Conservation (phyloP, 1,140 invertebrate genomes). For the Musca domestica region DNA sequence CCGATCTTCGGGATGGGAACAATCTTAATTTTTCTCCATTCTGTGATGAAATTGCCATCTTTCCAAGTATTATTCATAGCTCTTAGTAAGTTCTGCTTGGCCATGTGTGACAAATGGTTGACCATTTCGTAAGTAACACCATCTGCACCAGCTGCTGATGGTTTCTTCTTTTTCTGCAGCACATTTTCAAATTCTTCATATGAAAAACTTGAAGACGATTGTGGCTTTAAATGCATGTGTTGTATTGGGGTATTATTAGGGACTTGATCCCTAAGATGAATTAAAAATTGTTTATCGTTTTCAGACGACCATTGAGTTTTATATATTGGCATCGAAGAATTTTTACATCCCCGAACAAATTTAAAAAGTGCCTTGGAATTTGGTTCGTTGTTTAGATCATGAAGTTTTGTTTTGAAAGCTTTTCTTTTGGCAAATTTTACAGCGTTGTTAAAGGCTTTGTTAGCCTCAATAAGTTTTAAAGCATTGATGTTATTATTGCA, state of each 20-base stretch:
- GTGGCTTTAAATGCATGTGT: neutral
- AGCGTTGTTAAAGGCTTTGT: neutral
- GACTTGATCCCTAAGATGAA: neutral
- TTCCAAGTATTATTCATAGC: neutral
- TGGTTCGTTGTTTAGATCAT: neutral
- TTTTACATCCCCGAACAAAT: slow-evolving; percentile 3
- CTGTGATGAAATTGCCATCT: neutral
- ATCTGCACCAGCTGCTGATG: slow-evolving; percentile 2
- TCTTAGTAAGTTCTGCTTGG: neutral
- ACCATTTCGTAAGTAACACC: slow-evolving; percentile 4
- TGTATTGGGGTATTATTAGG: neutral
- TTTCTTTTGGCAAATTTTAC: neutral
- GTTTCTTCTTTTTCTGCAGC: neutral
- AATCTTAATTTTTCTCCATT: slow-evolving; percentile 1
- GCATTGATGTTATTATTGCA: neutral
- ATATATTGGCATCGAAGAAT: neutral
- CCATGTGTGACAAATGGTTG: neutral
- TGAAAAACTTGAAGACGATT: neutral
- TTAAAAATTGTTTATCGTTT: too few relatives aligned
- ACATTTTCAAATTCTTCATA: neutral
- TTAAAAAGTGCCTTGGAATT: neutral
- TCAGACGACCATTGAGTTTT: too few relatives aligned
- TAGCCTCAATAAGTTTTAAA: neutral
- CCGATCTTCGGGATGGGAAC: slow-evolving; percentile 1
- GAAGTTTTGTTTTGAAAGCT: neutral